Evolutionary conservation across 2,888 invertebrate species (phyloP), one percentile per base, ranked within the genome.

Genomic region (Tridacna gigas): DNA sequence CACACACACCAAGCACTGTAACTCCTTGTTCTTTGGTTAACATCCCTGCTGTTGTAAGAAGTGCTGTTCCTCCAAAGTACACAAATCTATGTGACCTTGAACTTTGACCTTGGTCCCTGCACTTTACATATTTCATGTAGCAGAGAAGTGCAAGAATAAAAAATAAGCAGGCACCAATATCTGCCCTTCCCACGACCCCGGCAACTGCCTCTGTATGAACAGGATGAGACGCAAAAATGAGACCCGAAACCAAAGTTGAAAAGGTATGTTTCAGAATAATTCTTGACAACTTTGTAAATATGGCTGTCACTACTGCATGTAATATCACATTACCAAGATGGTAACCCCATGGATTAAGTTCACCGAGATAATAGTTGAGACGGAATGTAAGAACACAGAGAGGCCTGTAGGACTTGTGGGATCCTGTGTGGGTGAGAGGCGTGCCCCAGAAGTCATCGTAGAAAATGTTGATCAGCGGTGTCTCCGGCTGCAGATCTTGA

Each of bases 361-460:
- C 94, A 90, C 97, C 96, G 85, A 97, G 96, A 95, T 97, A 96
- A 95, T 97, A 96, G 96, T 98, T 98, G 89, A 98, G 96, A 91
- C 98, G 96, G 96, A 97, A 98, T 90, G 97, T 97, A 88, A 98
- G 96, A 89, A 98, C 97, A 95, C 97, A 97, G 91, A 99, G 96
- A 75, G 99, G 99, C 56, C 99, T 96, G 96, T 98, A 99, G 79
- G 99, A 99, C 93, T 99, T 99, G 96, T 99, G 99, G 20, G 98
- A 98, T 76, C 99, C 99, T 88, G 97, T 96, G 95, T 98, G 98
- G 90, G 96, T 96, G 92, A 99, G 96, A 82, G 98, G 98, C 65
- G 99, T 99, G 74, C 99, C 99, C 99, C 99, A 99, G 96, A 99
- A 99, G 96, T 99, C 99, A 96, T 99, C 97, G 95, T 96, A 96